These are phyloP conservation scores for Ciconia nigra DNA, from an alignment of 2,797 vertebrate genomes.

Conservation along the genomic window DNA sequence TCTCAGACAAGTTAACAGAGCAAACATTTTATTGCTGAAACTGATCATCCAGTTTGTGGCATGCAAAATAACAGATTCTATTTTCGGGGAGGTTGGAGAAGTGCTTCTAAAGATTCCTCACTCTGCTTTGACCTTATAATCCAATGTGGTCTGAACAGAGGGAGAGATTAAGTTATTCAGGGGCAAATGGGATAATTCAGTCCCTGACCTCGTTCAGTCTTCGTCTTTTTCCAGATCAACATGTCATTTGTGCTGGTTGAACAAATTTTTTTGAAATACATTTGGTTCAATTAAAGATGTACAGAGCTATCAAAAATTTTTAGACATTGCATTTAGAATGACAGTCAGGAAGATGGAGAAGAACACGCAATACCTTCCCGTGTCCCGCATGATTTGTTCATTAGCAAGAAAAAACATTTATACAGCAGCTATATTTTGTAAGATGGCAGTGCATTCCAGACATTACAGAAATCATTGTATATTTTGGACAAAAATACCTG, in stretches of 20 bases:
- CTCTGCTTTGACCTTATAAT: constrained; percentile 71
- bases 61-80: constrained; percentile 39
- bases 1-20: not conserved
- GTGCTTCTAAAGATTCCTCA: constrained; percentile 60
- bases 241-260: constrained; percentile 54
- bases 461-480: not conserved
- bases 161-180: constrained; percentile 69
- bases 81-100: constrained; percentile 34
- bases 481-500: not conserved
- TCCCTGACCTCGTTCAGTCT: constrained; percentile 54
- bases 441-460: not conserved
- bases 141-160: constrained; percentile 67
- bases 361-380: fast-evolving
- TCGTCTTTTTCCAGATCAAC: constrained; percentile 59
- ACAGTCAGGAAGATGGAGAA: not conserved
- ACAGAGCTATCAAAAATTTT: not conserved
- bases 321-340: not conserved
- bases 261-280: constrained; percentile 29
- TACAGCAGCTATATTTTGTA: not conserved
- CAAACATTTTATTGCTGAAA: constrained; percentile 50
- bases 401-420: not conserved
- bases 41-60: constrained; percentile 32
- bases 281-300: constrained; percentile 48
- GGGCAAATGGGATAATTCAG: constrained; percentile 64
- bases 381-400: not conserved